Base-by-base conservation (phyloP, 1,140 invertebrate genomes). In the Halotydeus destructor region DNA sequence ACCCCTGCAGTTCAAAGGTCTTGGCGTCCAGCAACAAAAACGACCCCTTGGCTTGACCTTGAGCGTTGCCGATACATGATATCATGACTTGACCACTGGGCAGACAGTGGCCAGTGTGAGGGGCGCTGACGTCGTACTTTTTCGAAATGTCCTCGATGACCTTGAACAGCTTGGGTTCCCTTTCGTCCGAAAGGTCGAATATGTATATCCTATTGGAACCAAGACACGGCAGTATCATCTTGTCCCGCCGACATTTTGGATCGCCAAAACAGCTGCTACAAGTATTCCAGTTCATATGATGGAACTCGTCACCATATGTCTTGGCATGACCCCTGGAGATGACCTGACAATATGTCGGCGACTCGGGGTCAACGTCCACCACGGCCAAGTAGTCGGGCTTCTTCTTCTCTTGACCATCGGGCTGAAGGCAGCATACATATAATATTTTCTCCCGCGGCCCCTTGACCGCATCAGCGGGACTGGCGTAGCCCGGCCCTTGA, bases 281-380 rank as follows among this genome's bases (percentile, higher is more conserved):
- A 6, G 83, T 71, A 56, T 96, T 96, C 88, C 88, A 96, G 0
- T 88, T 88, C 16, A 73, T 77, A 57, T 96, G 89, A 57, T 97
- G 89, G 0, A 97, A 57, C 59, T 97, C 89, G 55, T 97, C 83
- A 1, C 74, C 78, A 4, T 67, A 54, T 39, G 76, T 59, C n/a
- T 73, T 71, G 53, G 86, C 76, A 44, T 74, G 66, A 0, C 82
- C 66, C 34, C 83, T 75, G 55, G 83, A 74, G 37, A 96, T 77
- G 27, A 53, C 48, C 21, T 50, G 26, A 11, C 43, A 43, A 58
- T 80, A 96, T 14, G 74, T 81, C 2, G 73, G 57, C 32, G 85
- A 93, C 1, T 69, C 51, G 1, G 83, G 83, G 61, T 96, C 76
- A 3, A 96, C 76, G 56, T 96, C 85, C 1, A 96, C 71, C 0